Conservation (phyloP, 2,113 vertebrate species). For the Carettochelys insculpta region DNA sequence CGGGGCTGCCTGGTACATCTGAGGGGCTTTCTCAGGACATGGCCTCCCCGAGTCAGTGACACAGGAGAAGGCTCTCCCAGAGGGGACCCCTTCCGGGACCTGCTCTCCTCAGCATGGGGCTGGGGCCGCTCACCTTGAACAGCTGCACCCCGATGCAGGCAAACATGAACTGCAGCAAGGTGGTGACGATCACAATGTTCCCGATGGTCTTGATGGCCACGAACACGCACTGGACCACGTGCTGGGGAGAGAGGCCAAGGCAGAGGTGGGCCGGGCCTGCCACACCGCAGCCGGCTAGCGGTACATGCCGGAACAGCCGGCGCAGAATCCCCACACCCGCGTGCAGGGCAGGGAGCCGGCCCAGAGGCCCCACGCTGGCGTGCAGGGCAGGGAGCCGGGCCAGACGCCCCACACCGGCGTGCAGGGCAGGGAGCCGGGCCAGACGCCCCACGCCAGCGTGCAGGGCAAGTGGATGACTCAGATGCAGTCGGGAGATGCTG, state of each 20-base stretch:
- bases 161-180: constrained; percentile 96
- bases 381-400: background rate
- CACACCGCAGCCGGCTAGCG: background rate
- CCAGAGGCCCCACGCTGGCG: background rate
- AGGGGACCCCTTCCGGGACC: background rate
- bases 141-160: constrained; percentile 97
- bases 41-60: background rate
- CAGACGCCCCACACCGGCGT: background rate
- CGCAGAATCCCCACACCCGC: background rate
- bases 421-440: background rate
- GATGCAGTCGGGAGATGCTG: background rate
- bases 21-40: background rate
- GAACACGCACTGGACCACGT: constrained; percentile 97
- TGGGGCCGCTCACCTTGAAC: constrained; percentile 86
- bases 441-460: background rate
- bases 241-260: constrained; percentile 76
- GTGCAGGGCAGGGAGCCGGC: background rate
- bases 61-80: background rate
- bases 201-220: constrained; percentile 98
- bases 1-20: too few species aligned
- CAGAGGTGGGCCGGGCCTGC: background rate
- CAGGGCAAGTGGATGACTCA: background rate
- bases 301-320: background rate
- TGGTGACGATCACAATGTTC: constrained; percentile 95
- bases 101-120: background rate